A percentile compares a stretch with the other conserved stretches of the same genome.
Evolutionary conservation across 2,888 invertebrate genomes (phyloP).

Genomic region (Seira ritae): DNA sequence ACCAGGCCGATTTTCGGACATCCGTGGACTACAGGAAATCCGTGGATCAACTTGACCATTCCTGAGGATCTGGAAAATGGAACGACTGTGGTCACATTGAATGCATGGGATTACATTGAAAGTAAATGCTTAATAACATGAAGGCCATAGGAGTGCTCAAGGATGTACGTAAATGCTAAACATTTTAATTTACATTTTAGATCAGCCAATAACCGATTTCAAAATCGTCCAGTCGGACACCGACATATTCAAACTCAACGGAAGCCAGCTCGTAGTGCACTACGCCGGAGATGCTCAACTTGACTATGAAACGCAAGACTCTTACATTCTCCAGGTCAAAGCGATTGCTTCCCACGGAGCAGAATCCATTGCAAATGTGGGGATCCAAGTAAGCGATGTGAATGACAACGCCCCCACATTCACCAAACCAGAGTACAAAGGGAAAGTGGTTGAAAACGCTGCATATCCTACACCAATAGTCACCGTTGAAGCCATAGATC

Average conservation of each 20-base stretch:
- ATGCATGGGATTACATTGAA: slow-evolving; percentile 84
- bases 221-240: slow-evolving; percentile 65
- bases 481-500: slow-evolving; percentile 84
- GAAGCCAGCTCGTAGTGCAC: slow-evolving; percentile 65
- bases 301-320: slow-evolving; percentile 88
- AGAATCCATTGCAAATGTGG: slow-evolving; percentile 83
- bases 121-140: slow-evolving; percentile 74
- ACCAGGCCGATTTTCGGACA: slow-evolving; percentile 85
- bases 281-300: slow-evolving; percentile 75
- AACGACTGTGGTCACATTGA: slow-evolving; percentile 82
- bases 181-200: no score
- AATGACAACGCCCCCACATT: slow-evolving; percentile 87
- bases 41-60: slow-evolving; percentile 82
- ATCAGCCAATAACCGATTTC: slow-evolving; percentile 58
- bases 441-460: slow-evolving; percentile 83
- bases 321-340: slow-evolving; percentile 86
- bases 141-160: no score
- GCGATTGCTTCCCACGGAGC: slow-evolving; percentile 89
- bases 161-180: no score
- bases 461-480: slow-evolving; percentile 82
- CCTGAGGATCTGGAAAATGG: slow-evolving; percentile 88
- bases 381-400: slow-evolving; percentile 84
- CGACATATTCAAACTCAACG: slow-evolving; percentile 68
- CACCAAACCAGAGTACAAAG: slow-evolving; percentile 79
- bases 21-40: slow-evolving; percentile 83